A percentile compares a stretch with the other conserved stretches of the same genome.
Evolutionary conservation across 92 coral and sea anemone genomes (phyloP).

Genomic region (Porites rus): DNA sequence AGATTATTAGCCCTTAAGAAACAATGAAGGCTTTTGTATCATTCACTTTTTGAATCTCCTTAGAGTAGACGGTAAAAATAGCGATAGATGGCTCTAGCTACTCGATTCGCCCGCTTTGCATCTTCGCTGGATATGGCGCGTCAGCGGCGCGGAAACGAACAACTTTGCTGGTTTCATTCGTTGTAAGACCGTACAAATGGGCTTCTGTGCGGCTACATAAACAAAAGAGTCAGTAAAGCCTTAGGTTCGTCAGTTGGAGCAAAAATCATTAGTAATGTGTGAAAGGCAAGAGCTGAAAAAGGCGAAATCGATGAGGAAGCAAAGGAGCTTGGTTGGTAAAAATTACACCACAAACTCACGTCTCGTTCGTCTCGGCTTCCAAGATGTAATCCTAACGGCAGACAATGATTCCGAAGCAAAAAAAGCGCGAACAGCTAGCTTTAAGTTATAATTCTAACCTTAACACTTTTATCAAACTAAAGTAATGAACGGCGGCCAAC

Average conservation of each 20-base stretch:
- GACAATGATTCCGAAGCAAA: background rate
- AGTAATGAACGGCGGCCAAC: slow-evolving; percentile 54
- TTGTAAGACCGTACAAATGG: background rate
- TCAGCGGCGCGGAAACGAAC: slow-evolving; percentile 49
- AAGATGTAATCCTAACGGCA: slow-evolving; percentile 8
- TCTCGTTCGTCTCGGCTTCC: slow-evolving; percentile 23
- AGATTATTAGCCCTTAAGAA: slow-evolving; percentile 26
- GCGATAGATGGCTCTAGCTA: slow-evolving; percentile 33
- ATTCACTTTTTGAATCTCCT: slow-evolving; percentile 17
- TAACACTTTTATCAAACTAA: slow-evolving; percentile 38
- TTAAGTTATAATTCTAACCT: slow-evolving; percentile 9
- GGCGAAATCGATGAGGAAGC: slow-evolving; percentile 49
- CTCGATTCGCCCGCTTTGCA: slow-evolving; percentile 4
- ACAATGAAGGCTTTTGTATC: slow-evolving; percentile 25
- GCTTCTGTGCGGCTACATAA: background rate
- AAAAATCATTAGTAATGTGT: background rate
- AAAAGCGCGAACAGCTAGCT: slow-evolving; percentile 9
- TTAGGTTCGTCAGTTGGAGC: slow-evolving; percentile 10
- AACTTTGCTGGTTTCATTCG: slow-evolving; percentile 26
- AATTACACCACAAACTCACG: slow-evolving; percentile 22
- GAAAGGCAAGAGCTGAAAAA: slow-evolving; percentile 12
- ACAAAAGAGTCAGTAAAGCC: background rate
- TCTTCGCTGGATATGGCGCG: slow-evolving; percentile 29
- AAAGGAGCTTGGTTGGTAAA: slow-evolving; percentile 10
- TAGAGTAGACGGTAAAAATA: slow-evolving; percentile 24